Base-by-base conservation (phyloP, 2,888 invertebrate species). In the Xiphydria camelus region DNA sequence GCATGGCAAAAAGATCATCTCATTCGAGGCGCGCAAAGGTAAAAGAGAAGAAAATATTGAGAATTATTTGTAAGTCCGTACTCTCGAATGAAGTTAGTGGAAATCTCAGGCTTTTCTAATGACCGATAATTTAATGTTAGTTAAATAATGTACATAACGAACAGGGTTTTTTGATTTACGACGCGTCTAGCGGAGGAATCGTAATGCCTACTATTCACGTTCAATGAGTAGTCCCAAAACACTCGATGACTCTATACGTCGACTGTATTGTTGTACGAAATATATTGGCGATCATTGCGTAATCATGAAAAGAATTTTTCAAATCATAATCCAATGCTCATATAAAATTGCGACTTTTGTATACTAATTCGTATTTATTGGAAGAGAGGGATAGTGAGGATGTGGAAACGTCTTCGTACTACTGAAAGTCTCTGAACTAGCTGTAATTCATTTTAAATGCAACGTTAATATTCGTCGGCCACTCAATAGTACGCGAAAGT, bases 361-460 rank as follows among this genome's bases (percentile, higher is more conserved):
- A n/a, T 4, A 1, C 5, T 2, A 12, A 3, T 29, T 29, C 9
- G 29, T 29, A 15, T 7, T 1, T 12, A 12, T 18, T 18, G 37
- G 7, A 12, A 19, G 4, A 49, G 17, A 14, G 25, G 37, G 12
- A 36, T 38, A 37, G 42, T 45, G n/a, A 23, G 21, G 25, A 23
- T 18, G 7, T 31, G 15, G 22, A 26, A 18, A 44, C 42, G 33
- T 31, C 44, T 35, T 19, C 46, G 49, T 42, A 44, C 21, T 34
- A 46, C 39, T 31, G 44, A 52, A 39, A 53, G 44, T 47, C 42
- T 53, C 46, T 52, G 49, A 51, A 56, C 47, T 47, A 57, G 49
- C 46, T 19, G 53, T 56, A 39, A 29, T n/a, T n/a, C n/a, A n/a
- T n/a, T n/a, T n/a, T n/a, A n/a, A n/a, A n/a, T n/a, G n/a, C n/a